Percentiles rank a stretch among this genome's conserved stretches.
phyloP scores from a whole-genome alignment of 1,140 invertebrate genomes.

The Anoplophora glabripennis region DNA sequence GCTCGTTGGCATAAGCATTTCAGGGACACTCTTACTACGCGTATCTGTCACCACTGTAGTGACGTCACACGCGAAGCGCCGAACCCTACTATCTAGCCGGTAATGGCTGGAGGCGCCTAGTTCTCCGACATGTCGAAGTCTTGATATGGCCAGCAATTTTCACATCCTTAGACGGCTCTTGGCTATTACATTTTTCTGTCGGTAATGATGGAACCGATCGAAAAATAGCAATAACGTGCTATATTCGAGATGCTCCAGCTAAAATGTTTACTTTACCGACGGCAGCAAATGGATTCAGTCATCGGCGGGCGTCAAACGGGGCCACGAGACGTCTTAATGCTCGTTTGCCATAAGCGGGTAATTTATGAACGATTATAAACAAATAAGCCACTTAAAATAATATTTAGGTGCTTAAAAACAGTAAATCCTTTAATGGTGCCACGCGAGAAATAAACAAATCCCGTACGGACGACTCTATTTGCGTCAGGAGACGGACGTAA shows the following conservation, averaged over 20 bases:
- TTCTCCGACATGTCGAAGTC: too few species aligned
- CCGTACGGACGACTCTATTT: conserved; percentile 30
- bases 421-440: conserved; percentile 27
- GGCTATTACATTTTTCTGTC: too few species aligned
- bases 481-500: conserved; percentile 25
- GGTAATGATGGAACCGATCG: too few species aligned
- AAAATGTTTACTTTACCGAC: background rate
- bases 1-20: too few species aligned
- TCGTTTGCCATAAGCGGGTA: conserved; percentile 1
- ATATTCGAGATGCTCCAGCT: background rate
- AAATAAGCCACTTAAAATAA: conserved; percentile 30
- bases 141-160: too few species aligned
- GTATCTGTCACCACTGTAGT: too few species aligned
- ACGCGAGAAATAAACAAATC: conserved; percentile 18
- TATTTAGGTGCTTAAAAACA: conserved; percentile 28
- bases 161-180: too few species aligned
- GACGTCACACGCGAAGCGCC: too few species aligned
- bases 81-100: too few species aligned
- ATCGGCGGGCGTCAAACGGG: background rate
- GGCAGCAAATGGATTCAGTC: background rate
- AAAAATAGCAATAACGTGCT: background rate
- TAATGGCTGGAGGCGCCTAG: too few species aligned
- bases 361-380: conserved; percentile 28
- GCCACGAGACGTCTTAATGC: background rate
- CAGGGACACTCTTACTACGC: too few species aligned